These are phyloP conservation scores for Trachelus tabidus DNA, from an alignment of 2,888 invertebrate species.

Conservation along the genomic window DNA sequence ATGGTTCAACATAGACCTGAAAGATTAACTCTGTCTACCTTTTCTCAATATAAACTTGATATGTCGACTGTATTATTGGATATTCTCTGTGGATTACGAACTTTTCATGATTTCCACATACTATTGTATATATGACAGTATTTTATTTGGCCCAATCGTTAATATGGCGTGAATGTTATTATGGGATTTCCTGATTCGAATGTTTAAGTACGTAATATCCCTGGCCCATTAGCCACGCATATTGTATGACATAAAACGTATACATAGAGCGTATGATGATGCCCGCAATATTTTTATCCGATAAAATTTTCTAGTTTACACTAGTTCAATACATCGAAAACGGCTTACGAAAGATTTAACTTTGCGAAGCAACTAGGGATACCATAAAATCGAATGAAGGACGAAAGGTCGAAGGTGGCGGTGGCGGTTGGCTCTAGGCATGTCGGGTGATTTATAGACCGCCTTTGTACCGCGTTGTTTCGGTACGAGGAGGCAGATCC, in stretches of 20 bases:
- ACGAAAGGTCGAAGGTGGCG: constrained; percentile 1
- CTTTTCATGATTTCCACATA: background rate
- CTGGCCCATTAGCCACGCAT: background rate
- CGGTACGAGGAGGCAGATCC: constrained; percentile 12
- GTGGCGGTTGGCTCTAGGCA: constrained; percentile 16
- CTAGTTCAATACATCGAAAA: background rate
- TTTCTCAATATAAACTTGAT: background rate
- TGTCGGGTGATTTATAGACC: constrained; percentile 25
- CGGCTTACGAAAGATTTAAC: background rate
- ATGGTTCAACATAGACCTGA: background rate
- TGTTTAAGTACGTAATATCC: background rate
- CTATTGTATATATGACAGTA: background rate
- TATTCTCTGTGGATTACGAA: background rate
- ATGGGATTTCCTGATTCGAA: background rate
- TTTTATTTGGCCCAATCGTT: background rate
- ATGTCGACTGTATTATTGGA: background rate
- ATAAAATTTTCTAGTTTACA: background rate
- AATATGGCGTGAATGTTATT: background rate
- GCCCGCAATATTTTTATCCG: background rate
- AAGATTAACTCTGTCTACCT: background rate
- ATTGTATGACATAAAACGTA: background rate
- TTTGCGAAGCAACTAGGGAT: background rate
- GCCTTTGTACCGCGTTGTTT: constrained; percentile 34
- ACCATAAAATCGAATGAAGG: constrained; percentile 1
- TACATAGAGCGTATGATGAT: background rate